phyloP scores from a whole-genome alignment of 1,140 invertebrate genomes.

The Drosophila sechellia region DNA sequence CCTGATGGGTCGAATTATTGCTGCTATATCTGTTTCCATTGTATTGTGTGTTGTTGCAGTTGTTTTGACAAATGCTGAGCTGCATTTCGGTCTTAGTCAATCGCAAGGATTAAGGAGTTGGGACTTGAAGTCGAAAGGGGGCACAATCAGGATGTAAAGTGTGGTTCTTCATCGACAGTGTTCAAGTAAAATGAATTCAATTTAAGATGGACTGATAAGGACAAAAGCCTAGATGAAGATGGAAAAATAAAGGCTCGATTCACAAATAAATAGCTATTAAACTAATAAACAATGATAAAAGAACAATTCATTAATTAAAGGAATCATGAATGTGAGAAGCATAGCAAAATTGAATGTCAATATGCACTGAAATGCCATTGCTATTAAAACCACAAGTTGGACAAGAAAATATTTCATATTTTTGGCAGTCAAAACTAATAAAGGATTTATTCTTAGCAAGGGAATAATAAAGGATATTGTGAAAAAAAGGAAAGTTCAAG shows the following conservation, averaged over 20 bases:
- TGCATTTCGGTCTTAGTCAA: conserved; percentile 9
- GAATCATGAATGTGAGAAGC: too few relatives aligned
- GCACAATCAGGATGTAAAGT: background rate
- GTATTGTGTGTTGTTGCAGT: conserved; percentile 1
- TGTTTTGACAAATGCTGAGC: conserved; percentile 40
- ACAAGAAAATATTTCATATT: background rate
- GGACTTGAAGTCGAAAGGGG: background rate
- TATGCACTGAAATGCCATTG: background rate
- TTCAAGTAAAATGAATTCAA: background rate
- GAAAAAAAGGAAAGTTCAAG: background rate
- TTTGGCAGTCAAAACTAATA: background rate
- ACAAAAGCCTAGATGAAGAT: too few relatives aligned
- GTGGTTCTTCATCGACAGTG: background rate
- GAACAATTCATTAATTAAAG: background rate
- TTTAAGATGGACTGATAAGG: background rate
- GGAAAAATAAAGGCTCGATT: too few relatives aligned
- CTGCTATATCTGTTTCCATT: conserved; percentile 12
- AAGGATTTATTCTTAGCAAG: background rate
- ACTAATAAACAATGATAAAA: too few relatives aligned
- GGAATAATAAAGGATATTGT: background rate
- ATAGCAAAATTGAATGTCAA: background rate
- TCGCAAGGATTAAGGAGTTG: background rate
- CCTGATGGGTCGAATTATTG: conserved; percentile 30
- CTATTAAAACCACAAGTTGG: background rate
- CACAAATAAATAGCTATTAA: background rate